Evolutionary conservation across 2,888 invertebrate genomes (phyloP).

Genomic region (Diaprepes abbreviatus): DNA sequence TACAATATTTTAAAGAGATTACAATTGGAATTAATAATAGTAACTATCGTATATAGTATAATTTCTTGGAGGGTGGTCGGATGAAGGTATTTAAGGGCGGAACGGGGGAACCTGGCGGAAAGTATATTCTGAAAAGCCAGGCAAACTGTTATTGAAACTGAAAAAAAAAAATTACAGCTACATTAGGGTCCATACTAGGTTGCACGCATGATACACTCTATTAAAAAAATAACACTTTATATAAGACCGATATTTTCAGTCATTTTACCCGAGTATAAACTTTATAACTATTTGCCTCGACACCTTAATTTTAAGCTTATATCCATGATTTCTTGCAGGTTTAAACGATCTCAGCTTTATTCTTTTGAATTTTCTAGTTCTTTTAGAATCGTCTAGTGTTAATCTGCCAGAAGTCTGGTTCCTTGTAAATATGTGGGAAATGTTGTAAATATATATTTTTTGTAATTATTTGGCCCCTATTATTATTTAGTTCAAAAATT

Average conservation of each 20-base stretch:
- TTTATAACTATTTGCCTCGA: conserved; percentile 29
- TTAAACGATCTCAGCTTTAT: conserved; percentile 59
- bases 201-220: neutral
- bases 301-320: conserved; percentile 53
- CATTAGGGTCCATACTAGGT: no score
- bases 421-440: conserved; percentile 38
- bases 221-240: no score
- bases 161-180: no score
- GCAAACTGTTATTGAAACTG: no score
- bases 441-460: conserved; percentile 31
- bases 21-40: no score
- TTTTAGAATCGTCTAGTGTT: conserved; percentile 26
- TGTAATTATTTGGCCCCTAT: conserved; percentile 25
- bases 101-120: no score
- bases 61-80: no score
- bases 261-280: neutral
- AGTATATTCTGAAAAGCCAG: no score
- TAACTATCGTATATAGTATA: no score
- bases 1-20: no score
- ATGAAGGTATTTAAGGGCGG: no score
- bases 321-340: conserved; percentile 54
- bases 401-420: conserved; percentile 36
- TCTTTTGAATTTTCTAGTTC: conserved; percentile 44
- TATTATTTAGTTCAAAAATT: conserved; percentile 2
- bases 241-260: no score